Evolutionary conservation across 2,888 invertebrate genomes (phyloP), one percentile per base, ranked within the genome.

Genomic region (Hetaerina titia): DNA sequence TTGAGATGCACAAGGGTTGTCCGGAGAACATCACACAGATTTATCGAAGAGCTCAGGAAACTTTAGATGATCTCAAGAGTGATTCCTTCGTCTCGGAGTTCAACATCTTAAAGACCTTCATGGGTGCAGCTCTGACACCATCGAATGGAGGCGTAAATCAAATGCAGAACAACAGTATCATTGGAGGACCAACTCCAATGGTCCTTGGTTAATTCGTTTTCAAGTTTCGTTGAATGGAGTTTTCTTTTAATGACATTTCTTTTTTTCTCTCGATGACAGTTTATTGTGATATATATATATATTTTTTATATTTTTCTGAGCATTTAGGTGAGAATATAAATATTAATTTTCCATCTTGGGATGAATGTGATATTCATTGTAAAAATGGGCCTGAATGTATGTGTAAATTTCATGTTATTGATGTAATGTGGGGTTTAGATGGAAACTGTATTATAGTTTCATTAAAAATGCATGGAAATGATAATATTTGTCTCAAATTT

Each of bases 1-100:
- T 98, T 96, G 98, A 98, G 97, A 97, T 97, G 95, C 97, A 97
- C 95, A 96, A 97, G 95, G 98, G 98, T 7, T 97, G 97, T 95
- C 96, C 97, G 0, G 97, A 97, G 95, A 97, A 97, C 95, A 97
- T 97, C 64, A 97, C 97, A 0, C 96, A 97, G 4, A 96, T 98
- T 63, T 97, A 98, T 95, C 97, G 97, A 96, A 97, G 98, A 96
- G 98, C 98, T 57, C 96, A 98, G 89, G 97, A 97, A 95, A 97
- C 97, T 2, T 96, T 98, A 94, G 97, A 97, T 94, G 97, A 97
- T 94, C 96, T 97, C 57, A 96, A 97, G 94, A 97, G 97, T 4
- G 97, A 97, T 96, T 96, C 97, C 94, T 98, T 98, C 96, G 97
- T 97, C 90, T 97, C 97, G 96, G 97, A 97, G 95, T 97, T 97